Percentiles rank a stretch among this genome's conserved stretches.
phyloP scores from a whole-genome alignment of 2,113 vertebrate species.

The Orientallactaga bullata region DNA sequence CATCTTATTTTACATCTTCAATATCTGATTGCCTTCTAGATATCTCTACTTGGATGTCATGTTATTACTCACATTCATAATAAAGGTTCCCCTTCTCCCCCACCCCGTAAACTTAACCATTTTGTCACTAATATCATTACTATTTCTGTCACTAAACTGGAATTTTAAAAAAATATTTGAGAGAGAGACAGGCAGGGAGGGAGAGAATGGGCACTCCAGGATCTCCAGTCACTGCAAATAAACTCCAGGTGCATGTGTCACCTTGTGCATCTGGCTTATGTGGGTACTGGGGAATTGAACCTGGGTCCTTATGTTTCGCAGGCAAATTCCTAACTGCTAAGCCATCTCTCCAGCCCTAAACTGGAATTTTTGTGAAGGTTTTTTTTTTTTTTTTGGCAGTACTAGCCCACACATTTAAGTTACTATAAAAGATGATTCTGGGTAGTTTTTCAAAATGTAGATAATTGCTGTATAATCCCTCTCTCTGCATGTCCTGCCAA shows the following conservation, averaged over 20 bases:
- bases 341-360: too few species aligned
- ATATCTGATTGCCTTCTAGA: background rate
- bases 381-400: constrained; percentile 3
- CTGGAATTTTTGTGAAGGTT: constrained; percentile 38
- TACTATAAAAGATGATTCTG: constrained; percentile 62
- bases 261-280: too few species aligned
- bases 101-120: background rate
- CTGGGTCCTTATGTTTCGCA: too few species aligned
- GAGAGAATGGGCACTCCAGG: too few species aligned
- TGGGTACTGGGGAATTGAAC: too few species aligned
- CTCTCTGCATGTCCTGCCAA: background rate
- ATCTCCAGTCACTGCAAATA: too few species aligned
- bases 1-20: constrained; percentile 41
- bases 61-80: constrained; percentile 20
- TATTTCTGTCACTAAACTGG: background rate
- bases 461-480: constrained; percentile 35
- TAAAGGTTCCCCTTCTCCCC: background rate
- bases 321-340: too few species aligned
- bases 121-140: background rate
- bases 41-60: background rate
- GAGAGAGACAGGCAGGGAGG: too few species aligned
- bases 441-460: constrained; percentile 1
- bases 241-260: too few species aligned
- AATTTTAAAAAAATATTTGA: background rate
- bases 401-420: background rate